Base-by-base conservation (phyloP, 2,113 vertebrate genomes). In the Junco hyemalis region DNA sequence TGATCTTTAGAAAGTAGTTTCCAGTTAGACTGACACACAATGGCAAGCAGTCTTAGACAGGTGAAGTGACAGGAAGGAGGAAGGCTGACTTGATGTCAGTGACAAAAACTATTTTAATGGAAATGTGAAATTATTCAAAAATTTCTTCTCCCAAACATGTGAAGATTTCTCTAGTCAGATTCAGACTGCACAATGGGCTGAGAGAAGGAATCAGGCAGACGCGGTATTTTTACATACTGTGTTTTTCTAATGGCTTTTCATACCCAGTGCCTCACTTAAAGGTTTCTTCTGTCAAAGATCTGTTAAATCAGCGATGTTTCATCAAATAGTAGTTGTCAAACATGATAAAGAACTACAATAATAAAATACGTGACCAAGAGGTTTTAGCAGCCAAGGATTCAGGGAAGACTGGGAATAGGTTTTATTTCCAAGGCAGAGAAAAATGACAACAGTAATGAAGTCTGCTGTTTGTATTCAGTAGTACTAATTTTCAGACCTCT, bases 81-180 rank as follows among this genome's bases (percentile, higher is more conserved):
- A 95, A 96, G 90, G 86, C 93, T 96, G 95, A 96, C 86, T 96
- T 96, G 93, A 96, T 94, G 96, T 90, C 96, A 94, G 63, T 97
- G 96, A 96, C 93, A 96, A 97, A 96, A 96, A 96, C 93, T 94
- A 96, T 96, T 93, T 96, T 97, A 97, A 97, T 96, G 96, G 97
- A 97, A 96, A 96, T 94, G 94, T 88, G 95, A 94, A 97, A 97
- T 93, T 95, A 97, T 96, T 96, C 95, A 97, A 95, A 93, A 93
- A 90, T 91, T 95, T 96, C 86, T 95, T 88, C 90, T 93, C 56
- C 84, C 93, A 92, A 94, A 91, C 95, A 95, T 33, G 29, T 84
- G 80, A 96, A 96, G 93, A 90, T 94, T 95, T 96, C 91, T 91
- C 93, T 73, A 97, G 93, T 93, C 88, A 93, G 81, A 92, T 93